These are phyloP conservation scores for Dysdera silvatica DNA, from an alignment of 1,140 invertebrate species.

Conservation along the genomic window DNA sequence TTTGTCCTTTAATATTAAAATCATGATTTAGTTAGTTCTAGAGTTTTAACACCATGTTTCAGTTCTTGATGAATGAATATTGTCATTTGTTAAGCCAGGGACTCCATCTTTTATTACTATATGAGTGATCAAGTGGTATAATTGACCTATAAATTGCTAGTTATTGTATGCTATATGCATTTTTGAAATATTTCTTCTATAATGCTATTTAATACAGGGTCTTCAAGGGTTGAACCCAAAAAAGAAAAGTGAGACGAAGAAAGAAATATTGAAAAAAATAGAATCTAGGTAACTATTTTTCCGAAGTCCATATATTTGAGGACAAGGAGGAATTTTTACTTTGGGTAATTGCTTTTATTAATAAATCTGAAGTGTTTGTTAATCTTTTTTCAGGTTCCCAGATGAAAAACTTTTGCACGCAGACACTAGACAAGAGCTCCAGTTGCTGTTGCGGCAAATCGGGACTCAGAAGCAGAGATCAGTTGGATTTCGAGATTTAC, in stretches of 20 bases:
- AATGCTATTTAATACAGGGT: conserved; percentile 9
- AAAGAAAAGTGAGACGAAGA: conserved; percentile 64
- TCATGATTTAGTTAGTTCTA: too few species aligned
- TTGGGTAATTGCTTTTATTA: background rate
- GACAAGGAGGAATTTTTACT: background rate
- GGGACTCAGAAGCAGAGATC: conserved; percentile 69
- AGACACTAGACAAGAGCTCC: conserved; percentile 64
- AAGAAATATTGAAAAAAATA: conserved; percentile 63
- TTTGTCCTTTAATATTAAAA: too few species aligned
- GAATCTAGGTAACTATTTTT: conserved; percentile 53
- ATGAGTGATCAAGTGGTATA: too few species aligned
- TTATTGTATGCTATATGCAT: background rate
- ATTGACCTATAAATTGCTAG: too few species aligned
- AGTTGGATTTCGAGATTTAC: conserved; percentile 63
- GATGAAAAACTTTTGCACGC: conserved; percentile 70
- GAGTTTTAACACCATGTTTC: too few species aligned
- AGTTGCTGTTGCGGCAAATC: conserved; percentile 69
- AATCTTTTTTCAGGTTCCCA: conserved; percentile 60
- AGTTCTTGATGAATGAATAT: too few species aligned
- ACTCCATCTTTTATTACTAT: too few species aligned
- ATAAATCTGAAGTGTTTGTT: background rate
- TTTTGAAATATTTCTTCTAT: background rate
- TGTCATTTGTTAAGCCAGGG: too few species aligned
- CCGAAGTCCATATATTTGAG: background rate
- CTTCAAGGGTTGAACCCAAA: conserved; percentile 37